Conservation (phyloP, 1,140 invertebrate genomes). For the Monochamus saltuarius region DNA sequence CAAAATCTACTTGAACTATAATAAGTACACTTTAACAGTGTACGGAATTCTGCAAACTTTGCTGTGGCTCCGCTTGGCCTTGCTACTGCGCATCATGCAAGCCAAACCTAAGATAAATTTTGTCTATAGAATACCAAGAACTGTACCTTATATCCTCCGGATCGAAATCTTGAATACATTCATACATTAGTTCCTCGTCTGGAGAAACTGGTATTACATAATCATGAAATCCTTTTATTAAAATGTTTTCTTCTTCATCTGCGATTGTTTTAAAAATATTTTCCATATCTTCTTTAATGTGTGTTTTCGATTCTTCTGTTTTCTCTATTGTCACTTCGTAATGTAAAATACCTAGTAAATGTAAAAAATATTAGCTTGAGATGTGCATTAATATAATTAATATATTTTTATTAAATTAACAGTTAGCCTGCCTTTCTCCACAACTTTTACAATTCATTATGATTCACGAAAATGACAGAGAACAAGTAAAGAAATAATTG, state of each 20-base stretch:
- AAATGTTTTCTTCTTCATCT: conserved; percentile 37
- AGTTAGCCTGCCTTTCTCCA: too few species aligned
- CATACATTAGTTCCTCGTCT: conserved; percentile 48
- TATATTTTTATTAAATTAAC: too few species aligned
- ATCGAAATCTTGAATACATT: conserved; percentile 46
- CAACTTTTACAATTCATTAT: too few species aligned
- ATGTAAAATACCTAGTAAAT: conserved; percentile 36
- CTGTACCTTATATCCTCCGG: conserved; percentile 40
- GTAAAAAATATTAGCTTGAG: conserved; percentile 7
- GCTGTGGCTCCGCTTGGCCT: too few species aligned
- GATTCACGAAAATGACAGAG: too few species aligned
- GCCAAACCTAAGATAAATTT: too few species aligned
- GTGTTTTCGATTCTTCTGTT: conserved; percentile 35
- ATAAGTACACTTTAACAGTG: too few species aligned
- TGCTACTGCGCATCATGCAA: too few species aligned
- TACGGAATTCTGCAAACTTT: too few species aligned
- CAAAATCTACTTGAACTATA: too few species aligned
- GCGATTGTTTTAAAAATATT: conserved; percentile 37
- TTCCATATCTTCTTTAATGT: conserved; percentile 42
- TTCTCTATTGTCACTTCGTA: conserved; percentile 40
- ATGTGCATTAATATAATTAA: too few species aligned
- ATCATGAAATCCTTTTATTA: conserved; percentile 41
- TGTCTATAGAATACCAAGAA: not conserved
- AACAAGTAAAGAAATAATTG: too few species aligned
- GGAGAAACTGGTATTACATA: conserved; percentile 48